phyloP scores from a whole-genome alignment of 1,140 invertebrate genomes.

The Drosophila leontia region DNA sequence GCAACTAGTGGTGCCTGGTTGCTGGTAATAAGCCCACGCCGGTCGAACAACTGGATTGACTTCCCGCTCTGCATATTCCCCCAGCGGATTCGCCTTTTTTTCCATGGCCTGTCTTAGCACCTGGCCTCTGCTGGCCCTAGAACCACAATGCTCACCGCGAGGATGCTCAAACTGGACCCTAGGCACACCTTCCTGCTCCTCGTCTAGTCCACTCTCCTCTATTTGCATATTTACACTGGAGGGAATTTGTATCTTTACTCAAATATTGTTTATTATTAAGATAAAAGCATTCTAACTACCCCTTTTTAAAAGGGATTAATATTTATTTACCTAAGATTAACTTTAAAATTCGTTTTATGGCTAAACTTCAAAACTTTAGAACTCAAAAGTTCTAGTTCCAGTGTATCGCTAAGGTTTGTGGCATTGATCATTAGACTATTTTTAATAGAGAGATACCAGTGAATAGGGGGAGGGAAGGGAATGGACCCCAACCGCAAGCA shows the following conservation, averaged over 20 bases:
- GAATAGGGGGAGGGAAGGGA: constrained; percentile 7
- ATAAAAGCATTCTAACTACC: neutral
- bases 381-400: neutral
- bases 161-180: constrained; percentile 66
- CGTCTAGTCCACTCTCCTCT: constrained; percentile 10
- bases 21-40: constrained; percentile 73
- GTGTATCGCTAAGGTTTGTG: constrained; percentile 1
- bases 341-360: no score
- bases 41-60: constrained; percentile 50
- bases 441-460: constrained; percentile 71
- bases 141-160: constrained; percentile 30
- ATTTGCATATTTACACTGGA: constrained; percentile 35
- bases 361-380: neutral
- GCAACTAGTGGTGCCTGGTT: neutral
- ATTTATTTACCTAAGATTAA: neutral
- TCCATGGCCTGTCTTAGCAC: constrained; percentile 49
- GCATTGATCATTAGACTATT: constrained; percentile 81
- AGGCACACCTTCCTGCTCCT: constrained; percentile 43
- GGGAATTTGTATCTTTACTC: neutral
- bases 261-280: no score
- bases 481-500: constrained; percentile 39
- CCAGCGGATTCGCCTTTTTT: neutral
- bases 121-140: constrained; percentile 68
- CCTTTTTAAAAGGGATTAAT: neutral
- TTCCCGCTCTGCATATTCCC: constrained; percentile 33